A percentile compares a stretch with the other conserved stretches of the same genome.
Conservation (phyloP, 2,888 invertebrate species). For the Polyommatus iphigenia region DNA sequence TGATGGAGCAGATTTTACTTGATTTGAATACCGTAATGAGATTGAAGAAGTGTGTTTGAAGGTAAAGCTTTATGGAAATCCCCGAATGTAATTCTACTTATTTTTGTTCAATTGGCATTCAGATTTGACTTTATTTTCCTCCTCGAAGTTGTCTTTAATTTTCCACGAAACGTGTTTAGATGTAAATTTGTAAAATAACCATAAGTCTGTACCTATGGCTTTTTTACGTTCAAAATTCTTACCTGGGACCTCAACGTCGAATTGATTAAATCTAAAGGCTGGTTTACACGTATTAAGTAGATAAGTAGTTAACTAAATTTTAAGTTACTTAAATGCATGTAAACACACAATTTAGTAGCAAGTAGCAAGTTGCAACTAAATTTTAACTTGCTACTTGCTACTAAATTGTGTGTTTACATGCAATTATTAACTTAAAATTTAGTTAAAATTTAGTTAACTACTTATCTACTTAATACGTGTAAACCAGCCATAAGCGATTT, state of each 20-base stretch:
- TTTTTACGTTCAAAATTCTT: background rate
- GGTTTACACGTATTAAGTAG: no score
- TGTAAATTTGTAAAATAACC: background rate
- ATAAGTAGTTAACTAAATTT: no score
- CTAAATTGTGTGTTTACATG: no score
- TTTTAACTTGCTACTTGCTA: no score
- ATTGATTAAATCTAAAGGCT: no score
- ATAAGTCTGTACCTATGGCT: background rate
- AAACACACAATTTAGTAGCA: no score
- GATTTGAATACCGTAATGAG: slow-evolving; percentile 37
- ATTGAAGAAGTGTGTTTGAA: slow-evolving; percentile 30
- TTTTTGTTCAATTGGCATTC: slow-evolving; percentile 24
- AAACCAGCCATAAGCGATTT: no score
- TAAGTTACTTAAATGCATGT: no score
- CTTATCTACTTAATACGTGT: no score
- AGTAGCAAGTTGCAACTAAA: no score
- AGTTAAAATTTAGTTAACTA: no score
- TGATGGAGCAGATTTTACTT: slow-evolving; percentile 37
- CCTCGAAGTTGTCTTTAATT: background rate
- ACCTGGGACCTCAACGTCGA: background rate
- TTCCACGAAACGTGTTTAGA: background rate
- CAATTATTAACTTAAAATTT: no score
- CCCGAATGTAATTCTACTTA: slow-evolving; percentile 22
- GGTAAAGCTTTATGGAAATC: slow-evolving; percentile 15
- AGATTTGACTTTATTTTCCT: slow-evolving; percentile 1